phyloP scores from a whole-genome alignment of 1,140 invertebrate genomes.

The Coptotermes formosanus region DNA sequence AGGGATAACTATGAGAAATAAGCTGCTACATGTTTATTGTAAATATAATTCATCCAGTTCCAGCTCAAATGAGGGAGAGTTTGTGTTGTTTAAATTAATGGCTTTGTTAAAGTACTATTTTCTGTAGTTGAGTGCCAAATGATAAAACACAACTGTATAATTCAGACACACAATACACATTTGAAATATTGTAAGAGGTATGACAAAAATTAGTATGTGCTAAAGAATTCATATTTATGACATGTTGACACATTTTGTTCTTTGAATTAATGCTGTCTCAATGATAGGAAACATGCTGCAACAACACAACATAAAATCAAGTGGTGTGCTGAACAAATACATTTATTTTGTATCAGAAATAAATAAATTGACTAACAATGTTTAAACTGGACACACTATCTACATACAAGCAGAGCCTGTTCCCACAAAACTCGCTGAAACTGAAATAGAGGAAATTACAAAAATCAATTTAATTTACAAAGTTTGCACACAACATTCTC shows the following conservation, averaged over 20 bases:
- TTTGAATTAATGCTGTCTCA: neutral
- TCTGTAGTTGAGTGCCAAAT: conserved; percentile 6
- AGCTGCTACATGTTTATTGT: neutral
- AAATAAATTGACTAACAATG: conserved; percentile 1
- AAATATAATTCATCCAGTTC: neutral
- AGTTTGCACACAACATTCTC: too few species aligned
- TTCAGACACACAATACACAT: too few species aligned
- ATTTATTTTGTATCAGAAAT: conserved; percentile 6
- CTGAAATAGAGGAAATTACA: too few species aligned
- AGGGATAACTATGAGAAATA: neutral
- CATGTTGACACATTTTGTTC: too few species aligned
- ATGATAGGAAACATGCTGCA: neutral
- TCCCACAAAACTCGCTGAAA: too few species aligned
- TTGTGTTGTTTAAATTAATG: neutral
- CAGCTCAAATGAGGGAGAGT: neutral
- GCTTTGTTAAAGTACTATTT: neutral
- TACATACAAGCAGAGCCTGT: too few species aligned
- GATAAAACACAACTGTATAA: too few species aligned
- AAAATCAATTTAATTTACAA: too few species aligned
- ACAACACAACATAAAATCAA: neutral
- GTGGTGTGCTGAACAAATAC: neutral
- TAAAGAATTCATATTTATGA: neutral
- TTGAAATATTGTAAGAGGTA: too few species aligned
- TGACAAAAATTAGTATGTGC: neutral
- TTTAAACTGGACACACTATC: neutral